These are phyloP conservation scores for Recurvirostra avosetta DNA, from an alignment of 2,113 vertebrate species.

Conservation along the genomic window DNA sequence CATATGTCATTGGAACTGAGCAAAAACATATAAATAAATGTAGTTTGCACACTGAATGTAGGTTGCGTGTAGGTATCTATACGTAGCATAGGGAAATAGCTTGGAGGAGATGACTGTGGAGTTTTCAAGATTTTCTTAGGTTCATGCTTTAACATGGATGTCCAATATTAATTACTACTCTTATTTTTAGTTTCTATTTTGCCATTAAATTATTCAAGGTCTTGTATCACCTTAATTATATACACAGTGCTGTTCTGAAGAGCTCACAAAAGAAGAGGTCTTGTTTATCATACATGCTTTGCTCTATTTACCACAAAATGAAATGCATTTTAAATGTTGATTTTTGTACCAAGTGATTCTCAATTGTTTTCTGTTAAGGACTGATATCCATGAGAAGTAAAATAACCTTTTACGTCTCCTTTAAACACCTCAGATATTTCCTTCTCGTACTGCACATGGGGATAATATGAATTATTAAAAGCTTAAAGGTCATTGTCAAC, in stretches of 20 bases:
- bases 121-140: background rate
- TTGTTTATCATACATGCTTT: background rate
- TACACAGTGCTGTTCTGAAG: background rate
- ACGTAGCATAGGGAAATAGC: background rate
- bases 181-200: background rate
- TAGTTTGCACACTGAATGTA: background rate
- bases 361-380: background rate
- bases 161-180: background rate
- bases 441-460: background rate
- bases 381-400: background rate
- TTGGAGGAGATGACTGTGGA: background rate
- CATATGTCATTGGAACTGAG: background rate
- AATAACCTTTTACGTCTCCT: background rate
- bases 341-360: background rate
- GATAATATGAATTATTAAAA: background rate
- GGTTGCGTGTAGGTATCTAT: rapidly evolving
- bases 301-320: background rate
- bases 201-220: background rate
- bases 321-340: background rate
- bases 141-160: background rate
- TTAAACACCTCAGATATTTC: background rate
- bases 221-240: background rate
- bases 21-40: background rate
- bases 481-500: background rate
- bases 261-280: background rate